Base-by-base conservation (phyloP, 1,140 invertebrate species). In the Drosophila bipectinata region DNA sequence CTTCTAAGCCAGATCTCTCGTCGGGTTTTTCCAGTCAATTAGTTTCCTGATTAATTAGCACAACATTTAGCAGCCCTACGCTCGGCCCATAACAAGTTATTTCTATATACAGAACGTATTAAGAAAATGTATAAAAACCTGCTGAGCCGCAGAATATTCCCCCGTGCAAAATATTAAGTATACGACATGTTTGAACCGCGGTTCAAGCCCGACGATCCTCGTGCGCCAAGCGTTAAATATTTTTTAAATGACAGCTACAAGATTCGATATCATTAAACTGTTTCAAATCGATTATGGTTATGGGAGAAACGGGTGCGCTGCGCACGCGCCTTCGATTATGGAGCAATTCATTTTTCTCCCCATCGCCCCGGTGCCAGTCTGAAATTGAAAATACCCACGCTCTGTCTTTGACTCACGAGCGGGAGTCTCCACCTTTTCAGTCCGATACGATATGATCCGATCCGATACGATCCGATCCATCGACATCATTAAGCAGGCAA, bases 271-370 rank as follows among this genome's bases (percentile, higher is more conserved):
- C 69, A 88, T 87, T 87, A 73, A 77, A 53, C 62, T 77, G 72
- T 68, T 79, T 63, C 52, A 72, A 88, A 88, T 88, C 79, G 83
- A 79, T 83, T 79, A 77, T 55, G 54, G 59, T 61, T 62, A 60
- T 48, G n/a, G 62, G n/a, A 15, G 62, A 72, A 69, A 79, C 63
- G 80, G 80, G 80, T 84, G 81, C 68, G 83, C 79, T 76, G 83
- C 83, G 83, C 83, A 88, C 83, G 84, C 83, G 84, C 83, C 83
- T 73, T 75, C 66, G 51, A 88, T 88, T 83, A 71, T 61, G 48
- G 51, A 41, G 72, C 67, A 88, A 87, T 73, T 87, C 60, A 48
- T 76, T 88, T 88, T 75, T 28, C 26, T 28, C 26, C 26, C 26
- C 26, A 28, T 28, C 6, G 21, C 26, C 26, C 26, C 66, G 59